phyloP scores from a whole-genome alignment of 2,797 vertebrate genomes.

The Chanos chanos region DNA sequence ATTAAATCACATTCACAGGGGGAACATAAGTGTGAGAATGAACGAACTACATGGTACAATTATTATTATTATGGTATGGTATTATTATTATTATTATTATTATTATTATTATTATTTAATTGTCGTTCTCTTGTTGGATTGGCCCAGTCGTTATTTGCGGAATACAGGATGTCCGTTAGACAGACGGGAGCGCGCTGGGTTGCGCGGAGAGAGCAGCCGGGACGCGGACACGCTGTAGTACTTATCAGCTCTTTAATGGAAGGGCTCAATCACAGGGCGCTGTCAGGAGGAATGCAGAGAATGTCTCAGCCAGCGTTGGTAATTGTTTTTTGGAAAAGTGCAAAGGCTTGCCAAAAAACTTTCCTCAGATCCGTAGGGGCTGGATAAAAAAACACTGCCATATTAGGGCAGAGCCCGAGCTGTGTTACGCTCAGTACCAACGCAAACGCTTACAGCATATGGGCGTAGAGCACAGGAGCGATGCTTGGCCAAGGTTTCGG shows the following conservation, averaged over 20 bases:
- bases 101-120: too few species aligned
- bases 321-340: slow-evolving; percentile 55
- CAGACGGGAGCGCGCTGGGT: not conserved
- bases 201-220: not conserved
- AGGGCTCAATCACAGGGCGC: slow-evolving; percentile 24
- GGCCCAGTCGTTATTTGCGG: too few species aligned
- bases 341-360: slow-evolving; percentile 38
- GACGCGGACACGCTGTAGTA: slow-evolving; percentile 1
- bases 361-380: slow-evolving; percentile 44
- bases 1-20: too few species aligned
- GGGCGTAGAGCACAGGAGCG: slow-evolving; percentile 8
- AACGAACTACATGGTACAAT: too few species aligned
- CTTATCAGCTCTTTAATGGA: slow-evolving; percentile 38
- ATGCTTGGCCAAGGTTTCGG: too few species aligned
- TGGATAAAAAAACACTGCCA: slow-evolving; percentile 62
- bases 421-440: slow-evolving; percentile 12
- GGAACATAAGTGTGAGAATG: too few species aligned
- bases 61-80: too few species aligned
- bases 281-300: slow-evolving; percentile 39
- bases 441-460: slow-evolving; percentile 7
- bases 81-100: too few species aligned
- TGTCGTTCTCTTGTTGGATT: too few species aligned
- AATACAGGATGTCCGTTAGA: not conserved
- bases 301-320: slow-evolving; percentile 35
- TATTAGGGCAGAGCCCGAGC: slow-evolving; percentile 60